Percentiles rank a stretch among this genome's conserved stretches.
Evolutionary conservation across 1,140 invertebrate species (phyloP).

Genomic region (Amphibalanus amphitrite): DNA sequence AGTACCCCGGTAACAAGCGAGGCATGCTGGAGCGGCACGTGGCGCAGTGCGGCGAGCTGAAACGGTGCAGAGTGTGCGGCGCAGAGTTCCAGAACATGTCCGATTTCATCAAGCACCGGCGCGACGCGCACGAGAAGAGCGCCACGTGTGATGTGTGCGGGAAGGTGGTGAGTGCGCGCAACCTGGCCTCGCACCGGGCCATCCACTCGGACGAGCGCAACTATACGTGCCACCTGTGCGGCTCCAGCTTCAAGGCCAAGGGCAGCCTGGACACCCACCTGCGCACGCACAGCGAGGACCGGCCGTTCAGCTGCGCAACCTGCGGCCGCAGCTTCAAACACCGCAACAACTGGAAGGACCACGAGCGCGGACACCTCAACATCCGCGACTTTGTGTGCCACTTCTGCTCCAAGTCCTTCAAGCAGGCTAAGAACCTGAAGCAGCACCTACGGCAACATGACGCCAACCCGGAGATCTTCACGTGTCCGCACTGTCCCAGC

Average conservation of each 20-base stretch:
- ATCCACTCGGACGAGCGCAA: conserved; percentile 5
- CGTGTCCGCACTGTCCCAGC: conserved; percentile 2
- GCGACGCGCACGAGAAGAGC: conserved; percentile 2
- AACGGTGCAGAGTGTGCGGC: background rate
- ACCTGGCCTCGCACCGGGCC: conserved; percentile 3
- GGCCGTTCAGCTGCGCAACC: conserved; percentile 19
- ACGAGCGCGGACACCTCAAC: conserved; percentile 17
- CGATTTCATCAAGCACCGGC: background rate
- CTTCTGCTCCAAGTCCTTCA: conserved; percentile 18
- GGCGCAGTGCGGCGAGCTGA: conserved; percentile 1
- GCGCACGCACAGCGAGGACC: conserved; percentile 24
- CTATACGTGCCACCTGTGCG: conserved; percentile 3
- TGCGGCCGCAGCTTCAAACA: conserved; percentile 19
- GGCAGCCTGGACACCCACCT: conserved; percentile 25
- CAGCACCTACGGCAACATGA: conserved; percentile 20
- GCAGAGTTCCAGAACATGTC: background rate
- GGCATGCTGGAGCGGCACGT: conserved; percentile 3
- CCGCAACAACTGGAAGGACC: conserved; percentile 13
- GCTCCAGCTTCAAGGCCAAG: conserved; percentile 17
- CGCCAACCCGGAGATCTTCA: conserved; percentile 6
- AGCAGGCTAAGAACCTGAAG: conserved; percentile 16
- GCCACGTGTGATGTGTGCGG: background rate
- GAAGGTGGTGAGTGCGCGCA: conserved; percentile 3
- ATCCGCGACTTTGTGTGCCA: conserved; percentile 17
- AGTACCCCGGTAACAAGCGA: conserved; percentile 2